Base-by-base conservation (phyloP, 1,140 invertebrate genomes). In the Adoxophyes honmai region DNA sequence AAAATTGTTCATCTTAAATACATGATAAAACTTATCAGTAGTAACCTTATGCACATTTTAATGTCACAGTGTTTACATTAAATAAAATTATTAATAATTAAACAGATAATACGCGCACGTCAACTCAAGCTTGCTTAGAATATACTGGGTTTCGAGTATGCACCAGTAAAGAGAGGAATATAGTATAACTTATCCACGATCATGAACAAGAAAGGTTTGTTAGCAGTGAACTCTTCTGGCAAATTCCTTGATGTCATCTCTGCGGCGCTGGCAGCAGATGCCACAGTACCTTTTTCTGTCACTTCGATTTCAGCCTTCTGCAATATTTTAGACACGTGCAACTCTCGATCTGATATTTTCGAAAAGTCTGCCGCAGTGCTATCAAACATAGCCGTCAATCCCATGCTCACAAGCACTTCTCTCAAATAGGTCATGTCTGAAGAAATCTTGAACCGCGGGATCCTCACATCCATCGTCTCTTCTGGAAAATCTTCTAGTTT, bases 241-340 rank as follows among this genome's bases (percentile, higher is more conserved):
- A 75, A 55, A 13, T 72, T 73, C 58, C 88, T 86, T 3, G 81
- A 68, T n/a, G 64, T 39, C 11, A 90, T 78, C 0, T 91, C 91
- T 62, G 93, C 91, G 28, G 90, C 91, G 0, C 69, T 64, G 0
- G 62, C 75, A 0, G 93, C 92, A 36, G 91, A 83, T 1, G 94
- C 94, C 48, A 91, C 88, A 4, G 92, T 94, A 4, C 94, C 94
- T 68, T 93, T 90, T 75, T 95, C 94, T 51, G 92, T 92, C 0
- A 95, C 92, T 66, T 94, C 91, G 60, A 96, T 92, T 68, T 91
- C 91, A 5, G 93, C 92, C 73, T 94, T 94, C 70, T 95, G 94
- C n/a, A 94, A 68, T 4, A 83, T 84, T 76, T 69, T 89, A 64
- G 66, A 94, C 75, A 88, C 79, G 78, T 63, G 92, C 52, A 91